phyloP scores from a whole-genome alignment of 2,113 vertebrate species.

The Pungitius pungitius region DNA sequence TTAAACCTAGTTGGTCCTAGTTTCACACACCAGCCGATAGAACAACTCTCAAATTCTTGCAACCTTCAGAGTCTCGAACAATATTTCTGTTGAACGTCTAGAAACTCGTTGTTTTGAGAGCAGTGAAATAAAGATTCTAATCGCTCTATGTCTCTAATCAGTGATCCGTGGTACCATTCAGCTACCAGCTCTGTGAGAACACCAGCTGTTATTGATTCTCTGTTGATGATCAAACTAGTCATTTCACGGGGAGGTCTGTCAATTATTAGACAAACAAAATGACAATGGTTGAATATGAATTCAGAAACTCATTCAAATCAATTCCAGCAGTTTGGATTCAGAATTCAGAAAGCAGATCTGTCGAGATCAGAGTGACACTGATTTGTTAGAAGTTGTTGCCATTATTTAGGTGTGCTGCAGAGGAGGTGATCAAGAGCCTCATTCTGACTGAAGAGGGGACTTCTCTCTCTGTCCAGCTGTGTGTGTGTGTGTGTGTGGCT shows the following conservation, averaged over 20 bases:
- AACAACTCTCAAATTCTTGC: background rate
- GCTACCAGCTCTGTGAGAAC: background rate
- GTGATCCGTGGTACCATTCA: background rate
- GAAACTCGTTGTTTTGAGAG: background rate
- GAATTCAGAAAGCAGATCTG: slow-evolving; percentile 28
- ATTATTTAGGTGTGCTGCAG: slow-evolving; percentile 35
- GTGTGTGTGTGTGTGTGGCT: slow-evolving; percentile 26
- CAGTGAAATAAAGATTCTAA: background rate
- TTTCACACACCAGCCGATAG: background rate
- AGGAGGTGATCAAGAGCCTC: slow-evolving; percentile 41
- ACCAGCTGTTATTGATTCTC: background rate
- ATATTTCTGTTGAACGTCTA: background rate
- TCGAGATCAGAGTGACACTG: slow-evolving; percentile 18
- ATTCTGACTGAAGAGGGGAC: slow-evolving; percentile 29
- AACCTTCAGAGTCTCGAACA: background rate
- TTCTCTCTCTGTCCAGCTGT: background rate
- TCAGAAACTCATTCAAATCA: background rate
- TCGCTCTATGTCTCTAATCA: background rate
- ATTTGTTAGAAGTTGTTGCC: slow-evolving; percentile 24
- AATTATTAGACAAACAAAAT: background rate
- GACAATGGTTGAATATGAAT: background rate
- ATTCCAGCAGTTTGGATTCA: slow-evolving; percentile 15
- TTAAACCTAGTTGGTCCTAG: background rate
- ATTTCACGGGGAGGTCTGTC: background rate
- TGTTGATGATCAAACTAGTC: background rate